A percentile compares a stretch with the other conserved stretches of the same genome.
Conservation (phyloP, 2,113 vertebrate species). For the Girardinichthys multiradiatus region DNA sequence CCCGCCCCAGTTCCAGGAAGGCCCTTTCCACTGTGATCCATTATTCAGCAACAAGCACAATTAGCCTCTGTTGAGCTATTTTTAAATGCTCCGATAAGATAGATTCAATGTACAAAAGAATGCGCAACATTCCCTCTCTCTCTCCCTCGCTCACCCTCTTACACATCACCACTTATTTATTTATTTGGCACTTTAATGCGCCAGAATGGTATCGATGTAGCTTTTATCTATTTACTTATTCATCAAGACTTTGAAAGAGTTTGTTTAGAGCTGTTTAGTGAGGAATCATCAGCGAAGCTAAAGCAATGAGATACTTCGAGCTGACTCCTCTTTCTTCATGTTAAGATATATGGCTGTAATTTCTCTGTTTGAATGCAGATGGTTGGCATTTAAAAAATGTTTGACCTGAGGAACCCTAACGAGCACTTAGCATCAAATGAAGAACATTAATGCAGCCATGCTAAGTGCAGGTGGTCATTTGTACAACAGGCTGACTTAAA, state of each 20-base stretch:
- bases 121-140: conserved; percentile 39
- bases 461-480: conserved; percentile 63
- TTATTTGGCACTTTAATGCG: conserved; percentile 76
- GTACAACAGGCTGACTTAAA: conserved; percentile 18
- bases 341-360: conserved; percentile 43
- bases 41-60: conserved; percentile 83
- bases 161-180: conserved; percentile 77
- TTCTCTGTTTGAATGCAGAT: conserved; percentile 57
- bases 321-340: conserved; percentile 43
- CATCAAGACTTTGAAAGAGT: conserved; percentile 71
- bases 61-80: conserved; percentile 79
- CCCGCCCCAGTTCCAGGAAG: conserved; percentile 78
- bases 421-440: conserved; percentile 62
- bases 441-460: conserved; percentile 43
- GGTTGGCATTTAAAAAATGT: conserved; percentile 56
- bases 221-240: conserved; percentile 81
- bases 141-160: conserved; percentile 17
- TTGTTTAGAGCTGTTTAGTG: conserved; percentile 76
- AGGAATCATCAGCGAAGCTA: conserved; percentile 49
- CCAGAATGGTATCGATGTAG: conserved; percentile 76
- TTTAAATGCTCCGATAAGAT: conserved; percentile 75
- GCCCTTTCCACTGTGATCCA: conserved; percentile 77
- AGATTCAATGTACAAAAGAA: conserved; percentile 77
- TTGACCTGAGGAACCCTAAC: conserved; percentile 62
- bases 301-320: conserved; percentile 45